phyloP scores from a whole-genome alignment of 2,797 vertebrate genomes.

The Bufotes viridis region DNA sequence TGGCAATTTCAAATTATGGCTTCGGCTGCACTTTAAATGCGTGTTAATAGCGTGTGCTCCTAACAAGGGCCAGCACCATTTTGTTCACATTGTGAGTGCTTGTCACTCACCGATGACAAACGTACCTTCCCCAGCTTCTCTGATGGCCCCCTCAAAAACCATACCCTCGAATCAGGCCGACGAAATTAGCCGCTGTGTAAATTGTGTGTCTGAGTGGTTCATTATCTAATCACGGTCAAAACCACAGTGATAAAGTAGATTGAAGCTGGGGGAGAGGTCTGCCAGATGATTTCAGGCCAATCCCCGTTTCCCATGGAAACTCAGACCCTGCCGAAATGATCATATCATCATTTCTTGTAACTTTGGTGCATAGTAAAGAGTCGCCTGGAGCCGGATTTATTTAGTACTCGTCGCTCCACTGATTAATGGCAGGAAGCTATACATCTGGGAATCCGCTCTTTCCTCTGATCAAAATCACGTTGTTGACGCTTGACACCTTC shows the following conservation, averaged over 20 bases:
- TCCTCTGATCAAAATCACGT: constrained; percentile 13
- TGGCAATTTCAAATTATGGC: constrained; percentile 85
- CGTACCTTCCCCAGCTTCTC: constrained; percentile 82
- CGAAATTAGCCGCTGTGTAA: constrained; percentile 92
- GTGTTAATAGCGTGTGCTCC: constrained; percentile 84
- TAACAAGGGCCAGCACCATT: constrained; percentile 83
- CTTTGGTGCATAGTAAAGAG: constrained; percentile 59
- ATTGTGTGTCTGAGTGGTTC: constrained; percentile 93
- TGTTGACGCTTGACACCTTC: constrained; percentile 40
- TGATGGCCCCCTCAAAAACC: constrained; percentile 80
- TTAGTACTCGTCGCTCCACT: constrained; percentile 43
- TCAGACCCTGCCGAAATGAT: constrained; percentile 70
- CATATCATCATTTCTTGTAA: constrained; percentile 73
- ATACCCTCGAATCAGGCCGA: constrained; percentile 89
- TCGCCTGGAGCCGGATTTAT: constrained; percentile 19
- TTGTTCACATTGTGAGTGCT: constrained; percentile 83
- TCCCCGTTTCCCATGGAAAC: constrained; percentile 81
- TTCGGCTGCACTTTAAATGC: constrained; percentile 85
- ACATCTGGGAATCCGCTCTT: constrained; percentile 37
- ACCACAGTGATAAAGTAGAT: constrained; percentile 88
- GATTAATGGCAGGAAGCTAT: constrained; percentile 40
- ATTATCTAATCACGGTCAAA: constrained; percentile 98
- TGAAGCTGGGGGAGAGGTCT: constrained; percentile 86
- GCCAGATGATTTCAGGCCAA: constrained; percentile 82
- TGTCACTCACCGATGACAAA: constrained; percentile 89